These are phyloP conservation scores for Numenius arquata DNA, from an alignment of 2,113 vertebrate genomes.

Conservation along the genomic window DNA sequence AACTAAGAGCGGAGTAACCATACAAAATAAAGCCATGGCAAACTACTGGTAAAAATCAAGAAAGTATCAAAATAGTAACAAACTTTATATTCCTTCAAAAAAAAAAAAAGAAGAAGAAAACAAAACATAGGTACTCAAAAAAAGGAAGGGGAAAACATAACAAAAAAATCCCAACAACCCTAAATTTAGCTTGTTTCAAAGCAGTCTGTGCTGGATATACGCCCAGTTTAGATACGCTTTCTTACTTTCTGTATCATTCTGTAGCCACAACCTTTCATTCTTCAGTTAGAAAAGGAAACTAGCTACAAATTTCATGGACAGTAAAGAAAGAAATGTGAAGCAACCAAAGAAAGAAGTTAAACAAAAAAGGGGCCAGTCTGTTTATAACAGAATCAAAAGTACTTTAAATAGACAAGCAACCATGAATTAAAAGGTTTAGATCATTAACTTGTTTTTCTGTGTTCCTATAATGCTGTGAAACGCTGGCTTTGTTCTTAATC, in stretches of 20 bases:
- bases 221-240: slow-evolving; percentile 45
- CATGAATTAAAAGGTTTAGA: slow-evolving; percentile 88
- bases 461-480: slow-evolving; percentile 86
- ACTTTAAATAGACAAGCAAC: slow-evolving; percentile 78
- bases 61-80: background rate
- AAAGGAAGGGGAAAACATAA: background rate
- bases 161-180: background rate
- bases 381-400: slow-evolving; percentile 80
- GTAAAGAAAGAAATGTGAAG: slow-evolving; percentile 67
- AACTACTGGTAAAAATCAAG: background rate
- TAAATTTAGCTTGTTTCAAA: slow-evolving; percentile 51
- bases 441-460: slow-evolving; percentile 87
- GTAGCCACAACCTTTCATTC: slow-evolving; percentile 62
- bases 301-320: slow-evolving; percentile 73
- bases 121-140: background rate
- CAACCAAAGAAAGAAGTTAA: slow-evolving; percentile 72
- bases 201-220: background rate
- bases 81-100: background rate
- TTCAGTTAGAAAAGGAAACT: slow-evolving; percentile 65
- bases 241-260: slow-evolving; percentile 54
- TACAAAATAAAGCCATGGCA: background rate
- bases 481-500: slow-evolving; percentile 83
- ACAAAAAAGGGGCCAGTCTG: slow-evolving; percentile 72
- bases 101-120: background rate
- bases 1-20: background rate